Evolutionary conservation across 1,140 invertebrate species (phyloP).

Genomic region (Heliconius melpomene): DNA sequence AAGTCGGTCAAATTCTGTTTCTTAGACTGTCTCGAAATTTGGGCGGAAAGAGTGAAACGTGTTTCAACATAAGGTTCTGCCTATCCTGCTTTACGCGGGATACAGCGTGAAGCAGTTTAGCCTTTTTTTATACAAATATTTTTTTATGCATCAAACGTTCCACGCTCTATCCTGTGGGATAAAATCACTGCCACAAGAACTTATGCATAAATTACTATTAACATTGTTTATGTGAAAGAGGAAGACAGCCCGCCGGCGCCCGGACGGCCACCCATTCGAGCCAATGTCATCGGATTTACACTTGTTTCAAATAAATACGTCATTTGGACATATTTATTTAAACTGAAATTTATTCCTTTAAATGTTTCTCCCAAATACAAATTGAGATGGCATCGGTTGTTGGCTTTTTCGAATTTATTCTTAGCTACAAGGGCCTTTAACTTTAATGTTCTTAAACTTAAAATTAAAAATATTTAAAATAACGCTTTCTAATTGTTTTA

Average conservation of each 20-base stretch:
- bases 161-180: not conserved
- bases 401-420: too few relatives aligned
- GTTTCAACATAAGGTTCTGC: too few relatives aligned
- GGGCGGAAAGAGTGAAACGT: too few relatives aligned
- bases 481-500: too few relatives aligned
- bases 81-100: too few relatives aligned
- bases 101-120: not conserved
- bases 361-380: conserved; percentile 12
- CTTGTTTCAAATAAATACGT: conserved; percentile 25
- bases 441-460: too few relatives aligned
- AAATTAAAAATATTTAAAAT: too few relatives aligned
- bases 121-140: not conserved
- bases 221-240: conserved; percentile 15
- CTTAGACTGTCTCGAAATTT: too few relatives aligned
- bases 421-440: too few relatives aligned
- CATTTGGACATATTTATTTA: conserved; percentile 28
- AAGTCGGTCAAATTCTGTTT: too few relatives aligned
- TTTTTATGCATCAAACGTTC: conserved; percentile 1
- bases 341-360: conserved; percentile 18
- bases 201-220: not conserved
- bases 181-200: not conserved
- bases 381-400: not conserved
- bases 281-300: conserved; percentile 18
- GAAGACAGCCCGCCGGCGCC: conserved; percentile 27
- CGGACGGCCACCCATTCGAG: conserved; percentile 22